Evolutionary conservation across 2,113 vertebrate species (phyloP), one percentile per base, ranked within the genome.

Genomic region (Lota lota): DNA sequence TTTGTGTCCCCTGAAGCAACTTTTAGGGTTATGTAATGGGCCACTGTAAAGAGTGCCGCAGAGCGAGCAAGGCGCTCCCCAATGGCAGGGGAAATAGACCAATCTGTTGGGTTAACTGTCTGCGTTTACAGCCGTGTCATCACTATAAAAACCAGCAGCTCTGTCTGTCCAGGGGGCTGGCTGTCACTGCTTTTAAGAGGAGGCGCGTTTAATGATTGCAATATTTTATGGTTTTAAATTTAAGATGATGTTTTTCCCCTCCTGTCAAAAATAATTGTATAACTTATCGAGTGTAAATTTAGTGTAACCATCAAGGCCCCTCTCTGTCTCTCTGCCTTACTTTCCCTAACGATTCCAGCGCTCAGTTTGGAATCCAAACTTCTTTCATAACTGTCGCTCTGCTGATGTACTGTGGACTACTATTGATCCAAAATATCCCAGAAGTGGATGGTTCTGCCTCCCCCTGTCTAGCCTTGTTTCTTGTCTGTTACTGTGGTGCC

Each of bases 401-500:
- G 18, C 56, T 58, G 18, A 58, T 19, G 18, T 58, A 8, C 4
- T 47, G 40, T 47, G 40, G 28, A 33, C 2, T 47, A 14, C 40
- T 47, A 14, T 47, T 47, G 40, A 47, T 47, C 40, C 10, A 47
- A 47, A 47, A 47, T 47, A 14, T 14, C 12, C 40, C 40, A 47
- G 40, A 47, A 47, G 7, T 7, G 18, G 54, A 1, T 8, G 54
- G 18, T 19, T 57, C 54, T n/a, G 18, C 17, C n/a, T 57, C 40
- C 40, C 40, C 12, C 60, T 64, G 64, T 75, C 81, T 70, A 64
- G 72, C 68, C 66, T 78, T 83, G 79, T 82, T 87, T 85, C 83
- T 81, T 85, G 77, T 82, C 74, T 81, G 74, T 83, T 76, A 64
- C 81, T 79, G 83, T 33, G 63, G 82, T 69, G 76, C 76, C 79